A percentile compares a stretch with the other conserved stretches of the same genome.
phyloP scores from a whole-genome alignment of 1,140 invertebrate species.

The Maconellicoccus hirsutus region DNA sequence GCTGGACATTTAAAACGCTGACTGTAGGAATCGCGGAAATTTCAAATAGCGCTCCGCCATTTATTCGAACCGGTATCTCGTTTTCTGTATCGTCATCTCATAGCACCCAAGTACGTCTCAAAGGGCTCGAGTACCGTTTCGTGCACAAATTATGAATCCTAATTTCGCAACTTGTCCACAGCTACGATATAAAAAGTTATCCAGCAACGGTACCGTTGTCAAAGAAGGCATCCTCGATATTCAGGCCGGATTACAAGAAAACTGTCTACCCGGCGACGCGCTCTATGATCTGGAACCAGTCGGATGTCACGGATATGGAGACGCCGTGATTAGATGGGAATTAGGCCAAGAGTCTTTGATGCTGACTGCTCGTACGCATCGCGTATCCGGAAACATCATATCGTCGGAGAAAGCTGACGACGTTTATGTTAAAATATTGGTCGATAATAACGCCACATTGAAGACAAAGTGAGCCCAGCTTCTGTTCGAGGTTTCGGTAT shows the following conservation, averaged over 20 bases:
- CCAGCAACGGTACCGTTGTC: slow-evolving; percentile 27
- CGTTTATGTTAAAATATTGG: slow-evolving; percentile 32
- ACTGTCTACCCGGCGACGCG: slow-evolving; percentile 56
- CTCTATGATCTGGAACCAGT: slow-evolving; percentile 60
- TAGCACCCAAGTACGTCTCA: slow-evolving; percentile 43
- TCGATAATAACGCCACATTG: slow-evolving; percentile 26
- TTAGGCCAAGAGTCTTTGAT: slow-evolving; percentile 35
- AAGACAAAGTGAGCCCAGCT: slow-evolving; percentile 4
- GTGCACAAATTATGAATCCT: too few relatives aligned
- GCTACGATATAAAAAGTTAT: slow-evolving; percentile 22
- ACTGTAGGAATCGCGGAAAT: slow-evolving; percentile 52
- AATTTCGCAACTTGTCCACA: too few relatives aligned
- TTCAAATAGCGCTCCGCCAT: slow-evolving; percentile 50
- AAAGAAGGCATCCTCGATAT: slow-evolving; percentile 32
- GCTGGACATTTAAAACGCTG: slow-evolving; percentile 56
- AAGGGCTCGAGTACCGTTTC: too few relatives aligned
- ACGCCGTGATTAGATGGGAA: slow-evolving; percentile 45
- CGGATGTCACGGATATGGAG: slow-evolving; percentile 70
- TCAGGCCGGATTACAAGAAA: slow-evolving; percentile 40
- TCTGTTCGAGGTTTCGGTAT: neutral
- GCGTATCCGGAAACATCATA: slow-evolving; percentile 31
- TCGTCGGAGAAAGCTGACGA: slow-evolving; percentile 33
- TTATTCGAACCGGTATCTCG: slow-evolving; percentile 63
- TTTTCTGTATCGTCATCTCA: slow-evolving; percentile 57
- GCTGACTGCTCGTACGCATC: slow-evolving; percentile 35